These are phyloP conservation scores for Anas platyrhynchos DNA, from an alignment of 2,113 vertebrate species.

Conservation along the genomic window DNA sequence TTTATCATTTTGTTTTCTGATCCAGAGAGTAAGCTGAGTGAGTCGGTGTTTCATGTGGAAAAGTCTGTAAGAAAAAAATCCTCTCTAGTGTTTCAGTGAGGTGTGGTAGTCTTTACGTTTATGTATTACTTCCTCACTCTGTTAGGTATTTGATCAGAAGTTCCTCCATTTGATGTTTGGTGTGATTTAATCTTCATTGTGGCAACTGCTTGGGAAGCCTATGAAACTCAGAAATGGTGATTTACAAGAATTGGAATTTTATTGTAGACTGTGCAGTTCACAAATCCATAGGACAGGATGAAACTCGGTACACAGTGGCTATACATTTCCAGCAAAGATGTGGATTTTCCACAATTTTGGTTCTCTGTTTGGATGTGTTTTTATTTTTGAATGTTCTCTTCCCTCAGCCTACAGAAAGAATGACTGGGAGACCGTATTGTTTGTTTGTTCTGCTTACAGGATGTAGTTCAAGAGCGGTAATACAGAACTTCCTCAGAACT, in stretches of 20 bases:
- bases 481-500: background rate
- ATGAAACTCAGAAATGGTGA: background rate
- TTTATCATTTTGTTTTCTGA: background rate
- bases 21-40: background rate
- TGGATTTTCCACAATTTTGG: background rate
- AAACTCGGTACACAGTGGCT: background rate
- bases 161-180: background rate
- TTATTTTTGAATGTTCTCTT: background rate
- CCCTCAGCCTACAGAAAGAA: background rate
- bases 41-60: background rate
- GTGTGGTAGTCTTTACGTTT: background rate
- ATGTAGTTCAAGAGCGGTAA: background rate
- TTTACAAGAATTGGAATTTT: background rate
- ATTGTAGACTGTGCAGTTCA: background rate
- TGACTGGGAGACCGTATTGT: background rate
- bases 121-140: background rate
- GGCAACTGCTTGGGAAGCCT: background rate
- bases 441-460: background rate
- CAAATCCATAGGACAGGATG: background rate
- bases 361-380: background rate
- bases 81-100: background rate
- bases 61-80: background rate
- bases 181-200: background rate
- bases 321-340: background rate
- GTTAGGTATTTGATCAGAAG: background rate